Evolutionary conservation across 2,797 vertebrate species (phyloP).

Genomic region (Urosaurus nigricauda): DNA sequence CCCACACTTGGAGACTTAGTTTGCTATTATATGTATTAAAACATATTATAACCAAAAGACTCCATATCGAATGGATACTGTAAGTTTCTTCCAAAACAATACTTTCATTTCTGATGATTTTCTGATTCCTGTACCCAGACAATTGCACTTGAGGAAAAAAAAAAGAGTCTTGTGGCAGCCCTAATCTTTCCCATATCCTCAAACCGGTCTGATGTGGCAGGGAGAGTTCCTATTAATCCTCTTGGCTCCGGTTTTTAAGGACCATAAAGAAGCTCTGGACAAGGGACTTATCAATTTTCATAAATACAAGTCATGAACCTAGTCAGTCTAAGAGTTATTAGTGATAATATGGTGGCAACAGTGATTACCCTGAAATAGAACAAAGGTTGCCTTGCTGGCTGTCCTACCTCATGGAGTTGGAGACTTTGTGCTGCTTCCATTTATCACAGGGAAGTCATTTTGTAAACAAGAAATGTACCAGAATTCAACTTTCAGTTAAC

Average conservation of each 20-base stretch:
- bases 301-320: neutral
- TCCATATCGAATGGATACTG: neutral
- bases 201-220: no score
- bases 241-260: neutral
- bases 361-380: neutral
- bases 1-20: no score
- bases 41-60: neutral
- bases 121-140: neutral
- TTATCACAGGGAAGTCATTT: neutral
- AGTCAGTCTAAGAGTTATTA: neutral
- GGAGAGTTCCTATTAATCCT: no score
- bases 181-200: no score
- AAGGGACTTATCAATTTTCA: neutral
- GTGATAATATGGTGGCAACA: neutral
- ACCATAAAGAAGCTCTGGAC: neutral
- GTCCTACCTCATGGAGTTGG: neutral
- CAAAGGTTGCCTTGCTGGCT: neutral
- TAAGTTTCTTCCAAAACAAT: neutral
- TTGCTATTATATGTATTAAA: no score
- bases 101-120: neutral
- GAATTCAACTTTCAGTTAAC: no score
- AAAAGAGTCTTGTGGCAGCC: no score
- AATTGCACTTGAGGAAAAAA: neutral
- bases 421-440: neutral
- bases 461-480: no score